Evolutionary conservation across 2,113 vertebrate species (phyloP), one percentile per base, ranked within the genome.

Genomic region (Xyliphius kryptos): DNA sequence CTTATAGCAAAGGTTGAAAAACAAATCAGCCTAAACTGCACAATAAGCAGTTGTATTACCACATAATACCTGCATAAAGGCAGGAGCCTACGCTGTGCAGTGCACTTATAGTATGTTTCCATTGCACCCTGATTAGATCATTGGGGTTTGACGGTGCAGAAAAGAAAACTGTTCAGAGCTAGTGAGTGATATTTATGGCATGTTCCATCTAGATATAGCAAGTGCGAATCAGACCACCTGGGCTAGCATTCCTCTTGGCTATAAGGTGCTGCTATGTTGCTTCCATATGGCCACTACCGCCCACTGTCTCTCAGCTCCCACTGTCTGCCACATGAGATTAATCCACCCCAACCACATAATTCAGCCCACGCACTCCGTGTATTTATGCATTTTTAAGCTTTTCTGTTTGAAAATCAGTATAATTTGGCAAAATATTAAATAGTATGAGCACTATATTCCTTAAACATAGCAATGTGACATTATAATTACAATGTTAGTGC

Each of bases 341-440:
- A 32, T 21, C 15, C 56, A 59, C 17, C 44, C n/a, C 14, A 38
- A 38, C 66, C 52, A 50, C 51, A 50, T 54, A 36, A 49, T 21
- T 40, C 54, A 36, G 43, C 21, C 20, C 40, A 9, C 54, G 38
- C 53, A 56, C 52, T 15, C 4, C 44, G 15, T 4, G 14, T 5
- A 13, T 38, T 38, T 62, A 77, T 70, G 79, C 77, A 79, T 70
- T 79, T 71, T 69, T 61, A 15, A 49, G 54, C 56, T 74, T 15
- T 20, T 51, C 49, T 51, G n/a, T n/a, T n/a, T n/a, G n/a, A n/a
- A n/a, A n/a, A n/a, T n/a, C n/a, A n/a, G n/a, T n/a, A n/a, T n/a
- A n/a, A 17, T 19, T 51, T 51, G 49, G 49, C 49, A 21, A 51
- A 41, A 3, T 12, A 14, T 41, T 32, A 1, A 41, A 11, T 41